Evolutionary conservation across 2,888 invertebrate species (phyloP), one percentile per base, ranked within the genome.

Genomic region (Leptinotarsa tumamoca): DNA sequence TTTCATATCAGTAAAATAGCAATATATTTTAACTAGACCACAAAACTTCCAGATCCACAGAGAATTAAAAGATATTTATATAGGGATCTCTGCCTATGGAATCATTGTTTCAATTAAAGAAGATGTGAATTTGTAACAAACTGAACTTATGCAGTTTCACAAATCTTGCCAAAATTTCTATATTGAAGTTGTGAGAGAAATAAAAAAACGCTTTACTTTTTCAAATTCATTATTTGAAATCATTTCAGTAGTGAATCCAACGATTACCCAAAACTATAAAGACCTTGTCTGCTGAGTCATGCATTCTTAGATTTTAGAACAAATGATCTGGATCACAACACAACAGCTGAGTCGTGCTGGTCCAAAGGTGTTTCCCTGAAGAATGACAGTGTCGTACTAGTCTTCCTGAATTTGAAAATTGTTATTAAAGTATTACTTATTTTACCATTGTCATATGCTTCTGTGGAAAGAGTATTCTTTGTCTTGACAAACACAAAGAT

Each of bases 1-100:
- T 68, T 75, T 50, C 23, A 67, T 75, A 15, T n/a, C 58, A 4
- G 51, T 71, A 10, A n/a, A n/a, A 10, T 1, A 18, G 17, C 21
- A 52, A 72, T 33, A 71, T 75, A 27, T 72, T 75, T 18, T 33
- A 54, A 51, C n/a, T 72, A 14, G n/a, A 69, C 7, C 52, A 66
- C n/a, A 43, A 54, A 72, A 71, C 56, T 50, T 63, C 1, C 1
- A 0, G 4, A 21, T 67, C 15, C 66, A 82, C 82, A 4, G 73
- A 71, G 68, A 83, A 82, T 13, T 71, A 27, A 78, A 82, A 69
- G 61, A 71, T 27, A 27, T 27, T 27, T 33, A 81, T 82, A 71
- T 5, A 21, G 54, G 54, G 3, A n/a, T 56, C 17, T 17, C 17
- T 5, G 54, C 18, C 17, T 18, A 17, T 56, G 54, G 2, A 56